phyloP scores from a whole-genome alignment of 1,140 invertebrate genomes.

The Dendroctonus valens region DNA sequence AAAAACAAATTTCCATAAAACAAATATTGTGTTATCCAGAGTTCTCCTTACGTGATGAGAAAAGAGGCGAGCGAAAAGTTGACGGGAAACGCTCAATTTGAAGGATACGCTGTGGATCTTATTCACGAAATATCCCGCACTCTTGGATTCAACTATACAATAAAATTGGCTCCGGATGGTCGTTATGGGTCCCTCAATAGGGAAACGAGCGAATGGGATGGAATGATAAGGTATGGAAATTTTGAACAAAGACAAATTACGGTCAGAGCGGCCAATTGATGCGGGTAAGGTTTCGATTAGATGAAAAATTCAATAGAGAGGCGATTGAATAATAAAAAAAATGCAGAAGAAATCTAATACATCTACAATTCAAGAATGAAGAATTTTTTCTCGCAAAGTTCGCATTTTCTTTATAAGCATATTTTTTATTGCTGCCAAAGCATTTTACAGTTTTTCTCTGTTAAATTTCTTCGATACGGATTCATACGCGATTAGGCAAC shows the following conservation, averaged over 20 bases:
- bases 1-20: background rate
- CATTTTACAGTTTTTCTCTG: too few relatives aligned
- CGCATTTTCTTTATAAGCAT: too few relatives aligned
- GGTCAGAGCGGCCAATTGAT: background rate
- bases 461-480: too few relatives aligned
- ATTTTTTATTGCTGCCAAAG: too few relatives aligned
- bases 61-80: constrained; percentile 78
- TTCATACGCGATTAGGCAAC: too few relatives aligned
- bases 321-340: too few relatives aligned
- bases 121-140: constrained; percentile 85
- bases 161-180: constrained; percentile 76
- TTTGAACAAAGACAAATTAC: background rate
- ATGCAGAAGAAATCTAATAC: too few relatives aligned
- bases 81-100: constrained; percentile 82
- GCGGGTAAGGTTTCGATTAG: too few relatives aligned
- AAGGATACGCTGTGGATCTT: constrained; percentile 84
- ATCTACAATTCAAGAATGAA: too few relatives aligned
- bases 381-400: too few relatives aligned
- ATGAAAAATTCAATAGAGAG: too few relatives aligned
- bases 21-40: constrained; percentile 56
- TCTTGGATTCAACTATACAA: constrained; percentile 88
- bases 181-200: constrained; percentile 52
- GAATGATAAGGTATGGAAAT: constrained; percentile 69
- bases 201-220: constrained; percentile 79
- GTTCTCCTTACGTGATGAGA: constrained; percentile 88